These are phyloP conservation scores for Trematocara zebra DNA, from an alignment of 2,113 vertebrate genomes.

Conservation along the genomic window DNA sequence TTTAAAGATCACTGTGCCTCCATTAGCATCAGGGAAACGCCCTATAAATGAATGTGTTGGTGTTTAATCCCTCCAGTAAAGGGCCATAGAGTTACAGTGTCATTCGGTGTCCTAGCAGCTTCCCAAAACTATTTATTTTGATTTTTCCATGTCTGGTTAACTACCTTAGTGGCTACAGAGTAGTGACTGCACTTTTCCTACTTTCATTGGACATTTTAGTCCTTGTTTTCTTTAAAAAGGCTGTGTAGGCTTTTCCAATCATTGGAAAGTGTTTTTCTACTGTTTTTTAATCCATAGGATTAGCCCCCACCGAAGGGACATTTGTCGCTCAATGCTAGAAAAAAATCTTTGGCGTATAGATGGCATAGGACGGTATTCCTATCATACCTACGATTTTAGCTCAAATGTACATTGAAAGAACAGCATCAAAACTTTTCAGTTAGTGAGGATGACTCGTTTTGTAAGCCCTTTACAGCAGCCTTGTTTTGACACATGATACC, in stretches of 20 bases:
- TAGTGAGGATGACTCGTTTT: background rate
- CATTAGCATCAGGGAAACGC: background rate
- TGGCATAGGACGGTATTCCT: background rate
- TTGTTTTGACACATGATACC: background rate
- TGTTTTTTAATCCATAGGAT: background rate
- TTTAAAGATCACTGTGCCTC: background rate
- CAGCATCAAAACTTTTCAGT: background rate
- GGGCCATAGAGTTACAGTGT: background rate
- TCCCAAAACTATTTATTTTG: rapidly evolving
- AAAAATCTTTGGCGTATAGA: background rate
- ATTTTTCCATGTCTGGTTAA: background rate
- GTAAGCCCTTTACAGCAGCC: background rate
- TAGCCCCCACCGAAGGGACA: background rate
- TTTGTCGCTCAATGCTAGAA: background rate
- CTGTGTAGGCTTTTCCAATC: background rate
- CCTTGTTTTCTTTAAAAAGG: background rate
- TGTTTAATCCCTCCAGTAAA: background rate
- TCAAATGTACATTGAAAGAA: background rate
- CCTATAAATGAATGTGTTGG: background rate
- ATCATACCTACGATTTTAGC: background rate
- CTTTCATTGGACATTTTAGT: background rate
- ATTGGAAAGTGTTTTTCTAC: background rate
- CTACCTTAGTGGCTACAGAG: background rate
- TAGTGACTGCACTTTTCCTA: background rate
- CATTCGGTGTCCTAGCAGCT: background rate